Conservation (phyloP, 1,140 invertebrate species). For the Gryon sp. region DNA sequence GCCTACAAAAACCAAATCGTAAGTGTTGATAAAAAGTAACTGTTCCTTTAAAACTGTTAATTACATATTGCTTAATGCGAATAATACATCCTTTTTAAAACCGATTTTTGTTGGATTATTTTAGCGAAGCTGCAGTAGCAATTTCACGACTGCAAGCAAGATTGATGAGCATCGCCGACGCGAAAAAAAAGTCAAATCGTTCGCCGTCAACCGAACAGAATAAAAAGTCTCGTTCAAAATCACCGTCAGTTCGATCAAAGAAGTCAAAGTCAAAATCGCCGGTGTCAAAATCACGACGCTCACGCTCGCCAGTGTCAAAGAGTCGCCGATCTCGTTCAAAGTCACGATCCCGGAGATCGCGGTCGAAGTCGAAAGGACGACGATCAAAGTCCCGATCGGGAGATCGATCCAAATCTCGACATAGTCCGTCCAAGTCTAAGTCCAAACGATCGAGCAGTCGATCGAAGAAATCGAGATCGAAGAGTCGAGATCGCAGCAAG, state of each 20-base stretch:
- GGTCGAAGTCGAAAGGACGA: slow-evolving; percentile 68
- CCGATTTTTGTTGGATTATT: slow-evolving; percentile 15
- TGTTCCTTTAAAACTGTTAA: no score
- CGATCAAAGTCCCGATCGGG: slow-evolving; percentile 64
- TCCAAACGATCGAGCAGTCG: slow-evolving; percentile 66
- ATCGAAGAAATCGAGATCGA: slow-evolving; percentile 73
- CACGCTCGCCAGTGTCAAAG: slow-evolving; percentile 69
- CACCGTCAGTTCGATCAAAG: slow-evolving; percentile 65
- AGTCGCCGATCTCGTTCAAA: slow-evolving; percentile 70
- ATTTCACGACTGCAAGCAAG: slow-evolving; percentile 82
- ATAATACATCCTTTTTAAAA: no score
- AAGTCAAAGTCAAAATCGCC: slow-evolving; percentile 75
- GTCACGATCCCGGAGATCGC: slow-evolving; percentile 64
- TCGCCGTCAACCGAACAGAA: slow-evolving; percentile 73
- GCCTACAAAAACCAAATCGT: slow-evolving; percentile 78
- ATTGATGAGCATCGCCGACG: slow-evolving; percentile 81
- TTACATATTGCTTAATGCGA: no score
- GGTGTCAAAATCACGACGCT: slow-evolving; percentile 67
- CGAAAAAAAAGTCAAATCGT: slow-evolving; percentile 76
- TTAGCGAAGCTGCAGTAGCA: slow-evolving; percentile 78
- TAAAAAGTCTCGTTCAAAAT: slow-evolving; percentile 74
- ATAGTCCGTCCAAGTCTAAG: slow-evolving; percentile 70
- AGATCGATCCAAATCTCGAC: slow-evolving; percentile 67
- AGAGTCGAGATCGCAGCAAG: slow-evolving; percentile 74
- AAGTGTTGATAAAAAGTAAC: no score